phyloP scores from a whole-genome alignment of 2,888 invertebrate genomes.

The Tenthredo distinguenda region DNA sequence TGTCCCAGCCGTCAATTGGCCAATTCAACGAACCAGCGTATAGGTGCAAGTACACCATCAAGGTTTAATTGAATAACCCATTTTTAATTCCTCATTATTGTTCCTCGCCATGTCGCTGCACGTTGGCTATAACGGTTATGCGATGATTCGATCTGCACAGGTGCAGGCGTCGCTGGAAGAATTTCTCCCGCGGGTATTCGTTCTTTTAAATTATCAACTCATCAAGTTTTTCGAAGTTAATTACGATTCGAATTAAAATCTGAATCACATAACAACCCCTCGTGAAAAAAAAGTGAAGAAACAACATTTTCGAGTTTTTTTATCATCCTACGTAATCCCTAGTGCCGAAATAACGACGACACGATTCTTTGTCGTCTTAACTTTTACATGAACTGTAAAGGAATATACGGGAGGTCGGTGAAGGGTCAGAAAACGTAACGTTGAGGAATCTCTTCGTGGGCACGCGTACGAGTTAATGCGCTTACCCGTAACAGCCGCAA shows the following conservation, averaged over 20 bases:
- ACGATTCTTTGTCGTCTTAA: neutral
- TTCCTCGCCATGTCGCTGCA: neutral
- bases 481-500: constrained; percentile 73
- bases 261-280: constrained; percentile 4
- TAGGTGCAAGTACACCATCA: neutral
- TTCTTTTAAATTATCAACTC: too few species aligned
- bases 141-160: neutral
- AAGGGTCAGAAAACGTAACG: constrained; percentile 16
- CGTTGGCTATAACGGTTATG: neutral
- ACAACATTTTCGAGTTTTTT: too few species aligned
- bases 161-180: neutral
- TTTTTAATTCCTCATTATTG: constrained; percentile 30
- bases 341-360: neutral
- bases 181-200: neutral
- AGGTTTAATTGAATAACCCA: constrained; percentile 26
- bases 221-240: too few species aligned
- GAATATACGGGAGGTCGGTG: neutral
- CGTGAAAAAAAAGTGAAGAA: too few species aligned
- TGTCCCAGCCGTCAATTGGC: constrained; percentile 23
- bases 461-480: constrained; percentile 38
- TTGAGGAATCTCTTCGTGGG: constrained; percentile 16
- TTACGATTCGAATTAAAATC: neutral
- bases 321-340: neutral
- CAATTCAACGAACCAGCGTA: constrained; percentile 24
- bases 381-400: neutral